phyloP scores from a whole-genome alignment of 2,113 vertebrate species.

The Tangachromis dhanisi region DNA sequence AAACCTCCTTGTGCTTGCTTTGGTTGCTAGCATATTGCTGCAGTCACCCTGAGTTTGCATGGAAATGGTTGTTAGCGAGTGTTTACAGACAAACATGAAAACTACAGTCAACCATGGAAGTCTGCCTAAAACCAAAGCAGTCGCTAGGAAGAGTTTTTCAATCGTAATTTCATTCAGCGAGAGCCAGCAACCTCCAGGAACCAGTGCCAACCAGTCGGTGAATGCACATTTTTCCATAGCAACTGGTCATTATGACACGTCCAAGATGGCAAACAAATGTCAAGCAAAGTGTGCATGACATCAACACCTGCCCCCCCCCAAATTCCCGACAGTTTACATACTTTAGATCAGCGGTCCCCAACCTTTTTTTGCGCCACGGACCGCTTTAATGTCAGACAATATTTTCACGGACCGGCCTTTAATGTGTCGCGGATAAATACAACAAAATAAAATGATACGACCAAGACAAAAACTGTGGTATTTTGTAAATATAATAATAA shows the following conservation, averaged over 20 bases:
- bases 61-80: background rate
- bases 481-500: background rate
- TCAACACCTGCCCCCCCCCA: background rate
- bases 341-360: background rate
- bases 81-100: background rate
- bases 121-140: background rate
- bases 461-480: background rate
- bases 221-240: background rate
- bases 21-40: background rate
- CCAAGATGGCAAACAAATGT: background rate
- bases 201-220: rapidly evolving
- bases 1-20: background rate
- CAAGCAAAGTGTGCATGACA: background rate
- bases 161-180: background rate
- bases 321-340: background rate
- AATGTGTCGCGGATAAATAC: background rate
- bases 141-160: background rate
- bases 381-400: background rate
- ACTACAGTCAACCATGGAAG: background rate
- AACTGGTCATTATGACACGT: background rate
- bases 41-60: background rate
- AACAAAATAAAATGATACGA: background rate
- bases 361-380: rapidly evolving
- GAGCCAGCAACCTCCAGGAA: background rate
- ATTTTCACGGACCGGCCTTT: background rate